Base-by-base conservation (phyloP, 2,113 vertebrate genomes). In the Oreochromis niloticus region DNA sequence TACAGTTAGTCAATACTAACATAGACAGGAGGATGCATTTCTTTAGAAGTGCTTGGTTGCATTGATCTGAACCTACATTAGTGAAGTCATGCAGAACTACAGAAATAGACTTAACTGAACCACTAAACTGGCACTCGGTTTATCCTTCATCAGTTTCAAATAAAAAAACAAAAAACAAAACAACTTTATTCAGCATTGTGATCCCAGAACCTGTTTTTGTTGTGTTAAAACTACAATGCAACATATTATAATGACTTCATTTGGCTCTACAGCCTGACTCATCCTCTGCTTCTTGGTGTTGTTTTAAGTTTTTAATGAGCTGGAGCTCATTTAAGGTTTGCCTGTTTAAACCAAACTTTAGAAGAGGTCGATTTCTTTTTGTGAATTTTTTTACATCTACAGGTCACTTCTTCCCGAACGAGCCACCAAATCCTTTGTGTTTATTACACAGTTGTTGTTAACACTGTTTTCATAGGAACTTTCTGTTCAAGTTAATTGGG, bases 401-500 rank as follows among this genome's bases (percentile, higher is more conserved):
- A 50, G 71, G 30, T 19, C 24, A 32, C 43, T 50, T 78, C 24
- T 78, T 48, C 22, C 1, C 14, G 0, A 79, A 63, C 10, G 6
- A 39, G 52, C 30, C 4, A 27, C 71, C n/a, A 36, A 39, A 48
- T 17, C 48, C 16, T 59, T 24, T 59, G 27, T 30, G 73, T 78
- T 50, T 61, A 11, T 66, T 54, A 57, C 17, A 24, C 19, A 2
- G 61, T 17, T 75, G 14, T 27, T 71, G 9, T 8, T 14, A 39
- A 46, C 30, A 14, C 22, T 6, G n/a, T 39, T 78, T 78, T 78
- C 41, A 46, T 17, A 54, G 43, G 11, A 48, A 39, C 55, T 85
- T 85, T 80, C 19, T 79, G 55, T 78, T 79, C 27, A 9, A 4
- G 24, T 34, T 85, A 85, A 87, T 82, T 81, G 87, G 87, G 11